Evolutionary conservation across 1,140 invertebrate genomes (phyloP), one percentile per base, ranked within the genome.

Genomic region (Elysia chlorotica): DNA sequence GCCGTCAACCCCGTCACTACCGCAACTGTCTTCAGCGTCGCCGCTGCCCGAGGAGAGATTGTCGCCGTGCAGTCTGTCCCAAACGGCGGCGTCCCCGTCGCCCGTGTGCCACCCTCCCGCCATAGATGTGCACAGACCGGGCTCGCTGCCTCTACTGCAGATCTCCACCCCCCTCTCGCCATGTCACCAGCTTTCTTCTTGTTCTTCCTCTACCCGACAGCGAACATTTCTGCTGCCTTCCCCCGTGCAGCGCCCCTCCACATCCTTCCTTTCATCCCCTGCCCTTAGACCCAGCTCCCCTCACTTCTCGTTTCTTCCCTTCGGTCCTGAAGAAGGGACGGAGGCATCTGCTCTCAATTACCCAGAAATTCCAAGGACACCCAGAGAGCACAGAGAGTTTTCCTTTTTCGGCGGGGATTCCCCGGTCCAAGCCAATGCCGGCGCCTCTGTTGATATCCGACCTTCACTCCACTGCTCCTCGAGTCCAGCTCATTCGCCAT

Each of bases 101-200:
- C 66, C 37, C 3, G 21, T 66, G 35, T 28, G 17, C n/a, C 21
- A n/a, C n/a, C n/a, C 66, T 25, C 14, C 14, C 5, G 23, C 6
- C 33, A 3, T 35, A 21, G 4, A 23, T 25, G 23, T 38, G 10
- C 10, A 6, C 57, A 17, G 57, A 25, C 68, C 57, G 2, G 36
- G 25, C 10, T 69, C 57, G 3, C 68, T 71, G 2, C 68, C 68
- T 25, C 31, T 71, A 2, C 23, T 62, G 1, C 68, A 71, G 28
- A 35, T 62, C 21, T 56, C 21, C 57, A 71, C 23, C 36, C 36
- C 68, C 21, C 17, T 30, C 23, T 67, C 65, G 38, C 2, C 28
- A 10, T 14, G 38, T 31, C 48, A 3, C 5, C 66, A n/a, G 10
- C 10, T 10, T 14, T 48, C n/a, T 48, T n/a, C 41, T 48, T n/a